Base-by-base conservation (phyloP, 2,797 vertebrate genomes). In the Hypotaenidia okinawae region DNA sequence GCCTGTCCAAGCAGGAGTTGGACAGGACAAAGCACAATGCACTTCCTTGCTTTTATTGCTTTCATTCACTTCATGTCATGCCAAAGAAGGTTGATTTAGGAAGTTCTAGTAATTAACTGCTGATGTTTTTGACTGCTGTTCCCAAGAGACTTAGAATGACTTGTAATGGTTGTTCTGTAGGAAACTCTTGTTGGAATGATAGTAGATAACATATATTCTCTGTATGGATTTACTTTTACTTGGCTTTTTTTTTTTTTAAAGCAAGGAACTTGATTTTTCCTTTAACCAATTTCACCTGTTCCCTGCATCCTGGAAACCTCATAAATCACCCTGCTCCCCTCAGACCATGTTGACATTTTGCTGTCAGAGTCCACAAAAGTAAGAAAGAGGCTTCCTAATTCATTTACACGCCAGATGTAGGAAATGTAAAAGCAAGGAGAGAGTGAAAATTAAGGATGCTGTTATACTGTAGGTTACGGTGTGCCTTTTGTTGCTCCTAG, bases 21-120 rank as follows among this genome's bases (percentile, higher is more conserved):
- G 84, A 94, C 96, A 97, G 97, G 97, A 98, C 97, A 98, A 97
- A 98, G 94, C 95, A 90, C 92, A 96, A 96, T 97, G 97, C 81
- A 97, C 97, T 98, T 98, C 97, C 98, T 98, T 80, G 6, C 54
- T 95, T 97, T 97, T 97, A 98, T 97, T 96, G 92, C 96, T 96
- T 94, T 94, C 96, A 35, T 96, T 97, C 95, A 96, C 97, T 97
- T 98, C 94, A 97, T 96, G 96, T 97, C 87, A 91, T 97, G 97
- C 98, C 98, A 98, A 93, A 94, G 96, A 96, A 92, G 96, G 96
- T 94, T 85, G 95, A 95, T 76, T 83, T 96, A 97, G 97, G 97
- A 98, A 98, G 93, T 93, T 94, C 87, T 96, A 96, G 72, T 94
- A 94, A 95, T 96, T 97, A 97, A 96, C 86, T 70, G 95, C 91